Percentiles rank a stretch among this genome's conserved stretches.
Evolutionary conservation across 2,888 invertebrate genomes (phyloP).

Genomic region (Eudasyphora cyanicolor): DNA sequence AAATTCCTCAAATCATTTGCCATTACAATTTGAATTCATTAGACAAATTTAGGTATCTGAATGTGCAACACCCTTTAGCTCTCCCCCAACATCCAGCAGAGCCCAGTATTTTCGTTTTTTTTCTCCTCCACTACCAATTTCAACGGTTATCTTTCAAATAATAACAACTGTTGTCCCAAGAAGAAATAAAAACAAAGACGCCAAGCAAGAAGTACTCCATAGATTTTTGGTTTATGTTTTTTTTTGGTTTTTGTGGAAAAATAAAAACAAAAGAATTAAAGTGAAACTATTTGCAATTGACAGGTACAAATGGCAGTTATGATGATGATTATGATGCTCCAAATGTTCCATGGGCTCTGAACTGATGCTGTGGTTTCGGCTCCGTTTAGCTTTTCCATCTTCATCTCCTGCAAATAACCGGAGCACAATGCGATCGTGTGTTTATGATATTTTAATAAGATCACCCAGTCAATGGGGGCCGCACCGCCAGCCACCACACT

Average conservation of each 20-base stretch:
- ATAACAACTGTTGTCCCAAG: constrained; percentile 29
- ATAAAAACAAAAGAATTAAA: constrained; percentile 49
- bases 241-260: background rate
- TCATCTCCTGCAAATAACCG: constrained; percentile 21
- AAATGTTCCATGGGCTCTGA: constrained; percentile 24
- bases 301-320: constrained; percentile 74
- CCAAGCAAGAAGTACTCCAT: background rate
- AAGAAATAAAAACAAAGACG: constrained; percentile 2
- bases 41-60: too few species aligned
- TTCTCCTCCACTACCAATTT: constrained; percentile 14
- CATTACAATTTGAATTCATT: too few species aligned
- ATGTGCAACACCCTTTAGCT: constrained; percentile 19
- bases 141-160: constrained; percentile 40
- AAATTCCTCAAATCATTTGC: too few species aligned
- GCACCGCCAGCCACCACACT: background rate
- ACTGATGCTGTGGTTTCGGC: constrained; percentile 10
- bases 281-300: constrained; percentile 72
- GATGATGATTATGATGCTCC: constrained; percentile 50
- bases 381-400: background rate
- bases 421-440: constrained; percentile 67
- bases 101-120: background rate
- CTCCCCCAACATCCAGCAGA: background rate
- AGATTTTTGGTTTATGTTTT: background rate
- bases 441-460: constrained; percentile 77
- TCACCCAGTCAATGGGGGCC: constrained; percentile 53